phyloP scores from a whole-genome alignment of 2,113 vertebrate species.

The Varanus salvator region DNA sequence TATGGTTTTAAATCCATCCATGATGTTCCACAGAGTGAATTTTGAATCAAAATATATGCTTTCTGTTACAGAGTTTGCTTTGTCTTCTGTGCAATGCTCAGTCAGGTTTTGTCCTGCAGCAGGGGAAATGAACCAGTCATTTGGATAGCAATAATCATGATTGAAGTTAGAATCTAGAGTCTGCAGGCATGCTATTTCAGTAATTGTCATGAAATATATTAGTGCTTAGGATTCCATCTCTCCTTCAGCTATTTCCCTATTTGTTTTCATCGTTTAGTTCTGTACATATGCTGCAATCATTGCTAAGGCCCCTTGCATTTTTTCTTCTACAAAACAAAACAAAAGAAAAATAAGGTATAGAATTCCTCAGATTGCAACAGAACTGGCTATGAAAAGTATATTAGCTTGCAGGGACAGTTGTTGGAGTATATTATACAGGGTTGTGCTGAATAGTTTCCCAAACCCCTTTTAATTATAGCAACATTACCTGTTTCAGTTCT shows the following conservation, averaged over 20 bases:
- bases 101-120: constrained; percentile 19
- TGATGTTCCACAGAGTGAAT: constrained; percentile 12
- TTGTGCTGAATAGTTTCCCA: background rate
- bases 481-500: background rate
- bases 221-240: constrained; percentile 7
- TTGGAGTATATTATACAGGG: background rate
- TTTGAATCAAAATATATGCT: constrained; percentile 31
- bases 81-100: constrained; percentile 7
- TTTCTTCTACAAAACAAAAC: constrained; percentile 4
- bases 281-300: background rate
- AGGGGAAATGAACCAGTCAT: constrained; percentile 23
- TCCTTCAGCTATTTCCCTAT: constrained; percentile 19
- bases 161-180: constrained; percentile 17
- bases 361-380: background rate
- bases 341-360: background rate
- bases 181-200: constrained; percentile 29
- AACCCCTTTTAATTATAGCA: background rate
- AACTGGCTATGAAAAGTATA: background rate
- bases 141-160: constrained; percentile 33
- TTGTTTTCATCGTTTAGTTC: constrained; percentile 24
- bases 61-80: constrained; percentile 23
- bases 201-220: constrained; percentile 35
- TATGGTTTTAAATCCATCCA: constrained; percentile 20
- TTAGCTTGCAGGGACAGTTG: constrained; percentile 1
- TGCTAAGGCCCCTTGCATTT: background rate